phyloP scores from a whole-genome alignment of 37 sponge, comb jelly and placozoan species.

The Diacarnus erythraeanus region DNA sequence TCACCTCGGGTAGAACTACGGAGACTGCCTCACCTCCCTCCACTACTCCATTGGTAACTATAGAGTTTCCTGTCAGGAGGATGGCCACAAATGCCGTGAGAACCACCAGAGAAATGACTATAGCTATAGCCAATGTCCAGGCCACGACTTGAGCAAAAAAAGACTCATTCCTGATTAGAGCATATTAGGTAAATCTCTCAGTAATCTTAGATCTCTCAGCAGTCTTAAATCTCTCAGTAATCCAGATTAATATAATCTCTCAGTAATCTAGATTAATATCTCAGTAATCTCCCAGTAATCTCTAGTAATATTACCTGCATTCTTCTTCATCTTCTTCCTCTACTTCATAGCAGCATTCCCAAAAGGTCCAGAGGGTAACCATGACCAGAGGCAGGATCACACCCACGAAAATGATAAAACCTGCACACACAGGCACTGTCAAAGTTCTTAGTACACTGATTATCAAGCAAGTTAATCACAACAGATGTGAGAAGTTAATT shows the following conservation, averaged over 20 bases:
- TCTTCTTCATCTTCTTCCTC: slow-evolving; percentile 30
- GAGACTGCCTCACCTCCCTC: slow-evolving; percentile 12
- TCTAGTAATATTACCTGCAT: background rate
- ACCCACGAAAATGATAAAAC: slow-evolving; percentile 41
- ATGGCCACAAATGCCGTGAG: slow-evolving; percentile 37
- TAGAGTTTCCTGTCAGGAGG: slow-evolving; percentile 40
- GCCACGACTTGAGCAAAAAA: slow-evolving; percentile 14
- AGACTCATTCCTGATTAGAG: slow-evolving; percentile 21
- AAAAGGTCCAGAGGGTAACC: slow-evolving; percentile 41
- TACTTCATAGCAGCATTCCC: slow-evolving; percentile 47
- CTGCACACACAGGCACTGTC: slow-evolving; percentile 13
- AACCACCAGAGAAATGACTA: slow-evolving; percentile 11
- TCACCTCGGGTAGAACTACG: slow-evolving; percentile 16
- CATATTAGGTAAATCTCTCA: background rate
- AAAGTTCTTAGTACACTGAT: background rate
- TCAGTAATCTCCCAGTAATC: background rate
- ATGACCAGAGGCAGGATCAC: slow-evolving; percentile 30
- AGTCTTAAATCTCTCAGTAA: too few species aligned
- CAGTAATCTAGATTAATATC: too few species aligned
- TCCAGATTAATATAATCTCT: too few species aligned
- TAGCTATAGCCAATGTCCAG: slow-evolving; percentile 21
- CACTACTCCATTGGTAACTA: slow-evolving; percentile 29
- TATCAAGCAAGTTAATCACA: background rate
- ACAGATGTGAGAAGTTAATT: background rate
- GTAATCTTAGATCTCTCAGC: background rate